These are phyloP conservation scores for Pasiphila rectangulata DNA, from an alignment of 2,888 invertebrate genomes.

Conservation along the genomic window DNA sequence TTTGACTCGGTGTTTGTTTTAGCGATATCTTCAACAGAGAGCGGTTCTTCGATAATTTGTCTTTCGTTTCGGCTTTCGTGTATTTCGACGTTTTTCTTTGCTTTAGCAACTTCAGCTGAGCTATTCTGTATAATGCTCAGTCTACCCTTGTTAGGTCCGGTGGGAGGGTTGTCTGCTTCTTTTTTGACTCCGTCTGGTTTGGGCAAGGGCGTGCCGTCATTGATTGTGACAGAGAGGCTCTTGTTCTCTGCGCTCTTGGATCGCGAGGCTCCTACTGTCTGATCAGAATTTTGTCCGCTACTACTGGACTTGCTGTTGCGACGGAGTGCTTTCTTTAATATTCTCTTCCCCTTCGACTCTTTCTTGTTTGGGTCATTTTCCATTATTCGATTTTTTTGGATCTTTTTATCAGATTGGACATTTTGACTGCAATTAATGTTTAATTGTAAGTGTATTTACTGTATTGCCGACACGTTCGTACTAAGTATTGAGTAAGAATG, in stretches of 20 bases:
- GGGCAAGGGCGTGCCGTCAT: conserved; percentile 55
- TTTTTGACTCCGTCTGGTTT: conserved; percentile 55
- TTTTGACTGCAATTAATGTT: conserved; percentile 57
- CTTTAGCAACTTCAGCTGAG: conserved; percentile 32
- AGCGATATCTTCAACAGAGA: conserved; percentile 25
- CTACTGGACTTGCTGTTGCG: conserved; percentile 65
- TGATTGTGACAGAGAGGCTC: conserved; percentile 47
- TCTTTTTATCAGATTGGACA: conserved; percentile 46
- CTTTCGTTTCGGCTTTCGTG: conserved; percentile 54
- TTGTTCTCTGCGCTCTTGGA: conserved; percentile 66
- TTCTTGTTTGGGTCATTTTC: conserved; percentile 77
- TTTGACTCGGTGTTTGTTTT: conserved; percentile 34
- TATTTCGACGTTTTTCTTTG: conserved; percentile 53
- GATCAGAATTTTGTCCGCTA: conserved; percentile 55
- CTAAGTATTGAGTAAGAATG: not conserved
- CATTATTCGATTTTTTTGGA: conserved; percentile 62
- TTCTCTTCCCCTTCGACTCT: conserved; percentile 72
- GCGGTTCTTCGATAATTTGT: conserved; percentile 42
- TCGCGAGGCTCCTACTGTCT: conserved; percentile 48
- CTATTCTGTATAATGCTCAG: conserved; percentile 24
- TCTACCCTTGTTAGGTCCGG: conserved; percentile 7
- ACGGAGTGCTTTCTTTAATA: conserved; percentile 68
- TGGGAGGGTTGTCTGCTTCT: conserved; percentile 35
- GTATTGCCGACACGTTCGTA: not conserved
- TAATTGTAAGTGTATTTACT: conserved; percentile 2